Evolutionary conservation across 2,797 vertebrate genomes (phyloP).

Genomic region (Potorous gilbertii): DNA sequence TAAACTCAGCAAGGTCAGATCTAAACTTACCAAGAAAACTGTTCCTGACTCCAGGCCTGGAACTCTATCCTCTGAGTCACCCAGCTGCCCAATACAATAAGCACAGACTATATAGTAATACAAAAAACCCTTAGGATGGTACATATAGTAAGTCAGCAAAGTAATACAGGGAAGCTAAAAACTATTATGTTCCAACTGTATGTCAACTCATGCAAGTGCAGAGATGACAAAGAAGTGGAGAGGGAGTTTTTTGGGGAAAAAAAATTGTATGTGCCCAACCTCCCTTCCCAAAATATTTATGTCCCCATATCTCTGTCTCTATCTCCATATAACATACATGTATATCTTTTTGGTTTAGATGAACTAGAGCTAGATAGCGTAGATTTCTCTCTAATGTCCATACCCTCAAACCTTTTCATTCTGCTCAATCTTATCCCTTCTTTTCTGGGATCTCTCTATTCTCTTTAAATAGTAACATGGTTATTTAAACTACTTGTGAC

Average conservation of each 20-base stretch:
- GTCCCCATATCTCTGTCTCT: no score
- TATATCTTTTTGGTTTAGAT: background rate
- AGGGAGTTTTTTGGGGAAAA: background rate
- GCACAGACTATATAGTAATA: background rate
- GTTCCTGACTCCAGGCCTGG: background rate
- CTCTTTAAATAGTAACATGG: background rate
- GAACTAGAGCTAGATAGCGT: background rate
- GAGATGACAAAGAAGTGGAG: background rate
- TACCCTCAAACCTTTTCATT: conserved; percentile 5
- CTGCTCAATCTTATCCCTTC: background rate
- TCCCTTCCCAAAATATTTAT: background rate
- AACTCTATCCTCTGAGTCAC: background rate
- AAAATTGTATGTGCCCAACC: background rate
- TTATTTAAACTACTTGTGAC: background rate
- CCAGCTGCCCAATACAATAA: background rate
- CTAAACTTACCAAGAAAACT: no score
- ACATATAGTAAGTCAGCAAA: background rate
- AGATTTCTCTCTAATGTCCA: background rate
- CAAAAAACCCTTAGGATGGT: background rate
- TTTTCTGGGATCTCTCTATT: background rate
- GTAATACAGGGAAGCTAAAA: background rate
- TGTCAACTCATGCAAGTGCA: background rate
- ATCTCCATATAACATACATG: background rate
- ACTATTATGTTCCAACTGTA: background rate
- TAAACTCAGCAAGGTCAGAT: no score